A percentile compares a stretch with the other conserved stretches of the same genome.
Conservation (phyloP, 2,888 invertebrate species). For the Saturnia pavonia region DNA sequence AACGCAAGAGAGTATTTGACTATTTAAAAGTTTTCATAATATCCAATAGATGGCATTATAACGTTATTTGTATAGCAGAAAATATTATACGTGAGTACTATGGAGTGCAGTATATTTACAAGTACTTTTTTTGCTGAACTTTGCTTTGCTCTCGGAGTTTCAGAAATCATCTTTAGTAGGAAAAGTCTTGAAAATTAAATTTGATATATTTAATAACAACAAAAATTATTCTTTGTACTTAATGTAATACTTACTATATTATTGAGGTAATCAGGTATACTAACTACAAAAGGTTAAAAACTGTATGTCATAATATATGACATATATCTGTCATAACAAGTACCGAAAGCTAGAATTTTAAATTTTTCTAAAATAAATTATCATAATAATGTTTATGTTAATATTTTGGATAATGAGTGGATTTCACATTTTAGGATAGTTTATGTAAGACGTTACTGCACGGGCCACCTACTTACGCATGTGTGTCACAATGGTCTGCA, state of each 20-base stretch:
- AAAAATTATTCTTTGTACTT: neutral
- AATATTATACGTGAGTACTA: neutral
- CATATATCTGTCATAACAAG: neutral
- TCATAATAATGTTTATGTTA: neutral
- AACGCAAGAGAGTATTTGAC: no score
- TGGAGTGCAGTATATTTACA: neutral
- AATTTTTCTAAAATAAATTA: neutral
- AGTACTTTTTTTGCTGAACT: neutral
- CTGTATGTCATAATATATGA: neutral
- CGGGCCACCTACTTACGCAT: neutral
- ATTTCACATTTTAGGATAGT: neutral
- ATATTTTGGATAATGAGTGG: neutral
- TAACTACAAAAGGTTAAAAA: neutral
- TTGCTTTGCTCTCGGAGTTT: neutral
- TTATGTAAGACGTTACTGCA: constrained; percentile 3
- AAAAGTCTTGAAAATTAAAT: neutral
- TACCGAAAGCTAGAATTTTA: neutral
- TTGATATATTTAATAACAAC: neutral
- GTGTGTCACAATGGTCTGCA: neutral
- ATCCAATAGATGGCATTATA: neutral
- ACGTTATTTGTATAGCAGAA: neutral
- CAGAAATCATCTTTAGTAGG: neutral
- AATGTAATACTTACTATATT: neutral
- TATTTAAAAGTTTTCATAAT: neutral
- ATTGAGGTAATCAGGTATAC: neutral